Evolutionary conservation across 2,113 vertebrate genomes (phyloP), one percentile per base, ranked within the genome.

Genomic region (Corythaeola cristata): DNA sequence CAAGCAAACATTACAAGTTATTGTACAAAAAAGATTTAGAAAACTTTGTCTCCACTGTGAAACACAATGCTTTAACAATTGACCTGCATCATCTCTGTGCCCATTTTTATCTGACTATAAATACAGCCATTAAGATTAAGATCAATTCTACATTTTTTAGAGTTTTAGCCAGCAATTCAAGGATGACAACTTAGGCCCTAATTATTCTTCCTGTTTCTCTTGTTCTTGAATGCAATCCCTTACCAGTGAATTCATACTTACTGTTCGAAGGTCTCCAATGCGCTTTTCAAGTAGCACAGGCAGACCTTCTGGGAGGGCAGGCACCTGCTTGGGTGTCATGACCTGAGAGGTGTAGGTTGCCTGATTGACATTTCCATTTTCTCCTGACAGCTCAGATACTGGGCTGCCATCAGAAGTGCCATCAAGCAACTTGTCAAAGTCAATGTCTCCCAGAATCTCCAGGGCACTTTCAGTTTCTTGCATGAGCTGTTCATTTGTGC

Each of bases 391-490:
- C 97, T 99, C 98, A 96, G 99, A 98, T 4, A 97, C 97, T 0
- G 99, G 98, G 95, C 98, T 98, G 67, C 98, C 98, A 96, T 99
- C 98, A 59, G 99, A 98, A 41, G 99, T 97, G 59, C 98, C 99
- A 97, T 99, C 99, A 97, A 99, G 98, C 95, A 99, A 98, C 76
- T 98, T 98, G 95, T 98, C 98, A 56, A 99, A 99, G 98, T 99
- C 99, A 94, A 99, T 98, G 92, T 99, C 99, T 41, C 98, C 98
- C 98, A 99, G 98, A 98, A 99, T 98, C 97, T 99, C 99, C 80
- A 98, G 98, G 88, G 98, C 98, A 97, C 97, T 98, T 96, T 98
- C 98, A 88, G 98, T 96, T 97, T 98, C 98, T 98, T 99, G 99
- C 95, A 99, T 97, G 30, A 99, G 97, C 96, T 99, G 98, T 94